Conservation (phyloP, 2,113 vertebrate genomes). For the Nansenia antarctica region DNA sequence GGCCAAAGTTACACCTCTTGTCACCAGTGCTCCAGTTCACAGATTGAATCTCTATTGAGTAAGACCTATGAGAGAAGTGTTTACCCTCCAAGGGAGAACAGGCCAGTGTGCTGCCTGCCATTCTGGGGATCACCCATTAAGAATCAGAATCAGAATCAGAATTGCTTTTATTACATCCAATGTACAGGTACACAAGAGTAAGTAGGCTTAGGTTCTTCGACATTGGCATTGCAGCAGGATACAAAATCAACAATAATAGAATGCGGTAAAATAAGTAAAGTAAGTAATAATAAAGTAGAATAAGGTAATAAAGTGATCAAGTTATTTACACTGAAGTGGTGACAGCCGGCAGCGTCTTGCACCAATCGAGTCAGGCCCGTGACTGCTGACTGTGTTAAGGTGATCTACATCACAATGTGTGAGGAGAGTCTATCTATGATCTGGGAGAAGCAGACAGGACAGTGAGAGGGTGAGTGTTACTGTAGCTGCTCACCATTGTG, state of each 20-base stretch:
- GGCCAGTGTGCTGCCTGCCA: background rate
- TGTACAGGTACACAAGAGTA: too few species aligned
- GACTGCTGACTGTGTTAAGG: too few species aligned
- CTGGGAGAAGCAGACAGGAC: background rate
- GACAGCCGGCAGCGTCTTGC: conserved; percentile 22
- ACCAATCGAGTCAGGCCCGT: background rate
- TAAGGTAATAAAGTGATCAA: too few species aligned
- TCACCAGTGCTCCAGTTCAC: background rate
- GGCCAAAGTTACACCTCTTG: background rate
- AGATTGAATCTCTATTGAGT: background rate
- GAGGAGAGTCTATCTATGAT: background rate
- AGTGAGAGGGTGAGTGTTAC: background rate
- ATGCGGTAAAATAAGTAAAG: too few species aligned
- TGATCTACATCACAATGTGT: background rate
- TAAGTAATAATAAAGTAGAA: too few species aligned
- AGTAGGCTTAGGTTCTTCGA: too few species aligned
- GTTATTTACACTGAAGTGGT: conserved; percentile 6
- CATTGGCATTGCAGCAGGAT: too few species aligned
- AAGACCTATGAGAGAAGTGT: background rate
- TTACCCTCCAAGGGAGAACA: background rate
- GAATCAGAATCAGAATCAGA: too few species aligned
- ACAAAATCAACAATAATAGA: too few species aligned
- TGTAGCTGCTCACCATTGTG: background rate
- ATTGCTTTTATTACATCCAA: too few species aligned
- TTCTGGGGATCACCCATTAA: conserved; percentile 9